Evolutionary conservation across 2,113 vertebrate species (phyloP), one percentile per base, ranked within the genome.

Genomic region (Scopus umbretta): DNA sequence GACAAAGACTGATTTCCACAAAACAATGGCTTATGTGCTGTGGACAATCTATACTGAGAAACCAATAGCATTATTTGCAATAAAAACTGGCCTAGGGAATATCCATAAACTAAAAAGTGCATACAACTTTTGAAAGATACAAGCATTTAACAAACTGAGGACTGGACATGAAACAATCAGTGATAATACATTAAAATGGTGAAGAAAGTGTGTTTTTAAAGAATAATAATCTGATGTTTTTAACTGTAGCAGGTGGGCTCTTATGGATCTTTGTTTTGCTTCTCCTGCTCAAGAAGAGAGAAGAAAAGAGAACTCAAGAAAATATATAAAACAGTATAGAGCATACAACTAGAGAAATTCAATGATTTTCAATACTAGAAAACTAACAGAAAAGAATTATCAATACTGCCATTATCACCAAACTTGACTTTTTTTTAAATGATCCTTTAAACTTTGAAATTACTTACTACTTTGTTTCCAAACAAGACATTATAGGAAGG

Each of bases 271-370:
- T 66, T 97, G 76, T 68, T 97, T 90, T 95, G 71, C 90, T 78
- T 87, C 36, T 97, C 88, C 95, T 97, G 95, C 95, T 96, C 80
- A 95, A 94, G 78, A 91, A 96, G 80, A 97, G 53, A 95, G 70
- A 91, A 97, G 95, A 93, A 91, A 95, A 91, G 91, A 95, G 62
- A 97, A 83, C 90, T 95, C 65, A 97, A 95, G 74, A 96, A 97
- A 97, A 96, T 16, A 89, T 87, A 85, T 49, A 65, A 81, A 92
- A 82, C 70, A 93, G 59, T 19, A 61, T 21, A 94, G 53, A 74
- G 55, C 80, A 94, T 15, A 67, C 14, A 91, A 92, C 19, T 71
- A 88, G 27, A 65, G 13, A 92, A 47, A 87, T 20, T 38, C 25
- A 71, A 9, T 49, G 5, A 66, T n/a, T 68, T 89, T 86, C 61